phyloP scores from a whole-genome alignment of 1,140 invertebrate genomes.

The Platorchestia sp. region DNA sequence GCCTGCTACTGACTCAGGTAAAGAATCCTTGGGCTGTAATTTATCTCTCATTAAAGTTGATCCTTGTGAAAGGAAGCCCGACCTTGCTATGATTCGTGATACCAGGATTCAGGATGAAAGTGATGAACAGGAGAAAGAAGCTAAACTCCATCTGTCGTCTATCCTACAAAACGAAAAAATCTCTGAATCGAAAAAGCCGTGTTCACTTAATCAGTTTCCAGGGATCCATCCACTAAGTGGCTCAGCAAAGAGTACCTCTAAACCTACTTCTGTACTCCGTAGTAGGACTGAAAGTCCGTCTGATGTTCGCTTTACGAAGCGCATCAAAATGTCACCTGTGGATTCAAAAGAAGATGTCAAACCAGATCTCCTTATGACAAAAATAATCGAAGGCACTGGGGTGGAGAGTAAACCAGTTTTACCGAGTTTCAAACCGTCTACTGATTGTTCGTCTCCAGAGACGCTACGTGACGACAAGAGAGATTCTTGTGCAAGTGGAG shows the following conservation, averaged over 20 bases:
- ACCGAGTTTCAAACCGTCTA: neutral
- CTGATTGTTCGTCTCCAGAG: neutral
- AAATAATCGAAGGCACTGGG: slow-evolving; percentile 38
- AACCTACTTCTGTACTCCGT: neutral
- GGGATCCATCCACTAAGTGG: neutral
- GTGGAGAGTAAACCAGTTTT: neutral
- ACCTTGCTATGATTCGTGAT: neutral
- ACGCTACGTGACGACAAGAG: neutral
- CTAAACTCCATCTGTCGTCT: neutral
- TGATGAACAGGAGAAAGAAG: neutral
- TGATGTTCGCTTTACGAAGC: neutral
- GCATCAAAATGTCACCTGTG: neutral
- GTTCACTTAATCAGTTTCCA: neutral
- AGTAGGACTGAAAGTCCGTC: neutral
- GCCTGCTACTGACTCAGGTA: neutral
- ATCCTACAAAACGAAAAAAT: neutral
- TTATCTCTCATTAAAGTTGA: neutral
- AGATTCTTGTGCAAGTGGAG: neutral
- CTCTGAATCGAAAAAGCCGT: neutral
- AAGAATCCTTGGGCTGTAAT: neutral
- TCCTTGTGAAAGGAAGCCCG: neutral
- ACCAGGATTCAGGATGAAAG: neutral
- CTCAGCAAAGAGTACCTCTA: neutral
- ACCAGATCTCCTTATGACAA: slow-evolving; percentile 24
- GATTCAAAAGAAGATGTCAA: slow-evolving; percentile 31